phyloP scores from a whole-genome alignment of 2,888 invertebrate species.

The Acheta domesticus region DNA sequence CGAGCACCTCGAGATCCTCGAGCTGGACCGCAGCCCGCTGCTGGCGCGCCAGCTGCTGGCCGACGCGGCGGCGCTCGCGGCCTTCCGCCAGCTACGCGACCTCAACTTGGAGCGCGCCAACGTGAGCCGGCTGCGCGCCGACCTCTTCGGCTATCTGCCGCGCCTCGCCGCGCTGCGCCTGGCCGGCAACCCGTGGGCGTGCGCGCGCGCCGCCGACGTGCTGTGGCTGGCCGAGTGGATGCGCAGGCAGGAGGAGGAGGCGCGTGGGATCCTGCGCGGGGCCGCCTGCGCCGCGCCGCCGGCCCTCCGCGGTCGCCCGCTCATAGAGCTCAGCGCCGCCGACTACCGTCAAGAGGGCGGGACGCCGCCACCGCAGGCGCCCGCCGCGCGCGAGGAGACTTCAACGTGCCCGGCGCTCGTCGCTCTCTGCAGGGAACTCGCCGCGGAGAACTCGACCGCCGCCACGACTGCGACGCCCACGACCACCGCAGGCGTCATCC shows the following conservation, averaged over 20 bases:
- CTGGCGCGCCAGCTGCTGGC: constrained; percentile 66
- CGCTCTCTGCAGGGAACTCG: not conserved
- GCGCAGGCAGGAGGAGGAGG: constrained; percentile 50
- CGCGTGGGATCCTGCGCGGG: constrained; percentile 41
- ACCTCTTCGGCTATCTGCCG: constrained; percentile 65
- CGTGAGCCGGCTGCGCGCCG: constrained; percentile 62
- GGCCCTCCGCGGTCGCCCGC: constrained; percentile 42
- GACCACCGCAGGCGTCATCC: not conserved
- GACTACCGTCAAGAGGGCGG: not conserved
- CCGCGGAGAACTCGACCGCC: not conserved
- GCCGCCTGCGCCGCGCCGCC: constrained; percentile 49
- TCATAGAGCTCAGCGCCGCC: constrained; percentile 36
- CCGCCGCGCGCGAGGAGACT: constrained; percentile 28
- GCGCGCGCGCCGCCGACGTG: constrained; percentile 50
- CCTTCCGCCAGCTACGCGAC: constrained; percentile 65
- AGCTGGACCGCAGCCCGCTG: constrained; percentile 70
- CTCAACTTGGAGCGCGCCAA: constrained; percentile 64
- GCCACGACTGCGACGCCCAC: not conserved
- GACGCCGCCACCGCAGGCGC: not conserved
- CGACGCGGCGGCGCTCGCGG: constrained; percentile 68
- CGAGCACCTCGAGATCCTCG: constrained; percentile 67
- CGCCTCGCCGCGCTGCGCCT: constrained; percentile 64
- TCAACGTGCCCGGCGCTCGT: constrained; percentile 24
- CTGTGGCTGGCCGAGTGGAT: constrained; percentile 69
- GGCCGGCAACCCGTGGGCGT: constrained; percentile 69